Evolutionary conservation across 2,797 vertebrate genomes (phyloP).

Genomic region (Potorous gilbertii): DNA sequence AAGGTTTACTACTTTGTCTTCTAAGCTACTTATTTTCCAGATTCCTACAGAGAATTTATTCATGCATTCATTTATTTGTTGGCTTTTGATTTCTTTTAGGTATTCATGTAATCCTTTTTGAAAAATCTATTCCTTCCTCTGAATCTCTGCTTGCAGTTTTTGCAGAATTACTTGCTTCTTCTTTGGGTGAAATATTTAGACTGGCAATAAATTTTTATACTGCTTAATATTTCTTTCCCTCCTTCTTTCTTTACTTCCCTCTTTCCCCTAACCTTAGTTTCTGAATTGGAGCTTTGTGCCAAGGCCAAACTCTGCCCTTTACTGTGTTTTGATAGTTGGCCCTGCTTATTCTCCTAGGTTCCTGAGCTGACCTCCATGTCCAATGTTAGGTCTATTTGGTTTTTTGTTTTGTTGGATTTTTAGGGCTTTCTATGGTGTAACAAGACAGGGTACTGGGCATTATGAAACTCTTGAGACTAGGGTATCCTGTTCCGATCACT

Average conservation of each 20-base stretch:
- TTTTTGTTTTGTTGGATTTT: neutral
- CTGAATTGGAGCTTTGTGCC: too few species aligned
- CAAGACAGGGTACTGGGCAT: neutral
- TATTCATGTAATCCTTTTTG: neutral
- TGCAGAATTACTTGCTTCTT: neutral
- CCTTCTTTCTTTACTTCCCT: neutral
- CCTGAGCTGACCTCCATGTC: neutral
- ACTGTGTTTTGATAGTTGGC: neutral
- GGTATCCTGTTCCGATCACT: neutral
- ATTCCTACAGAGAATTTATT: too few species aligned
- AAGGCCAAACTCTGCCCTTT: too few species aligned
- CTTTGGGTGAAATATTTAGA: neutral
- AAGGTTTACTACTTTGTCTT: too few species aligned
- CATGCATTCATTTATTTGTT: too few species aligned
- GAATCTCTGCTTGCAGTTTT: neutral
- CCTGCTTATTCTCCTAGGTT: neutral
- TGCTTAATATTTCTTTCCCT: neutral
- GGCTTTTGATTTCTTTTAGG: too few species aligned
- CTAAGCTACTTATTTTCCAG: too few species aligned
- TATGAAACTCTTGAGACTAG: neutral
- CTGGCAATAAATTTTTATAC: neutral
- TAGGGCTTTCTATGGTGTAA: neutral
- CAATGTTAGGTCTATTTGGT: neutral
- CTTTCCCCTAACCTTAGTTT: neutral
- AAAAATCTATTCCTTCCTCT: neutral